Evolutionary conservation across 2,113 vertebrate species (phyloP).

Genomic region (Crotalus horridus): DNA sequence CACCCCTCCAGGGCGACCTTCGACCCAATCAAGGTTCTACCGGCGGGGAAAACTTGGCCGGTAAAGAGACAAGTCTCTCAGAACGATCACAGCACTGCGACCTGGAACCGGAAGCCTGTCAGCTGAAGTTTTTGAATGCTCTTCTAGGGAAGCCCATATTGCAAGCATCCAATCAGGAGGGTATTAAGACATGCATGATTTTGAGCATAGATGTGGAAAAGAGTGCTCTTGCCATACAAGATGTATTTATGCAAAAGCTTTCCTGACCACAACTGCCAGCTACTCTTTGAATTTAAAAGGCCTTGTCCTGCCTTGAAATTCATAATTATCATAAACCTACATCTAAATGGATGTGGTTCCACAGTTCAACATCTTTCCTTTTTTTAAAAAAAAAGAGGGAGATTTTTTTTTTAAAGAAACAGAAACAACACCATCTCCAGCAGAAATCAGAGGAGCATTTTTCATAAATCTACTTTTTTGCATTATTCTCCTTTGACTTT

Average conservation of each 20-base stretch:
- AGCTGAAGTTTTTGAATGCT: not conserved
- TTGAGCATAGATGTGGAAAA: not conserved
- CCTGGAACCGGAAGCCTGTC: too few species aligned
- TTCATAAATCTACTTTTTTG: not conserved
- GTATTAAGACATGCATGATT: not conserved
- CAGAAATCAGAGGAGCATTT: not conserved
- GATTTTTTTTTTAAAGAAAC: not conserved
- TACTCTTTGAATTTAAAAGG: not conserved
- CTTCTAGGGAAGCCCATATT: not conserved
- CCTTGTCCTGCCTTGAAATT: not conserved
- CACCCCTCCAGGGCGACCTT: too few species aligned
- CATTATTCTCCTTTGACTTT: not conserved
- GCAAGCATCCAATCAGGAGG: not conserved
- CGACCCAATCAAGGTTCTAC: too few species aligned
- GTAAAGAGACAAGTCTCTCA: too few species aligned
- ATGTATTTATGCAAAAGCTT: not conserved
- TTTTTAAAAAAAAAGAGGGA: too few species aligned
- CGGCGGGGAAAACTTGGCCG: too few species aligned
- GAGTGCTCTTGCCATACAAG: not conserved
- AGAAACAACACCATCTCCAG: not conserved
- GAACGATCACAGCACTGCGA: too few species aligned
- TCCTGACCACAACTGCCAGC: not conserved
- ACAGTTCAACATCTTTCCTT: not conserved
- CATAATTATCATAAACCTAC: not conserved
- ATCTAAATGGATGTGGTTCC: not conserved